Conservation (phyloP, 1,140 invertebrate genomes). For the Muscidifurax raptorellus region DNA sequence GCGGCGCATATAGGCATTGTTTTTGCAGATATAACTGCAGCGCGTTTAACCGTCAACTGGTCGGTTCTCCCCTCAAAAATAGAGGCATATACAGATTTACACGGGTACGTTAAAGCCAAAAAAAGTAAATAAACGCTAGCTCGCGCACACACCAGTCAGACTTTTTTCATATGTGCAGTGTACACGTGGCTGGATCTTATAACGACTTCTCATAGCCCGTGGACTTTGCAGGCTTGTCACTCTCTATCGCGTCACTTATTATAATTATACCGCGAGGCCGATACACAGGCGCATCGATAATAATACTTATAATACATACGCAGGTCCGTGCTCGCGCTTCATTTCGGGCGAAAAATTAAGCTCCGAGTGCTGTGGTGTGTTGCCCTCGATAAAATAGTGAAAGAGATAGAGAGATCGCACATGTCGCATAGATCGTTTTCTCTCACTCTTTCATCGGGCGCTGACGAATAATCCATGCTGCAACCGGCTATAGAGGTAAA, state of each 20-base stretch:
- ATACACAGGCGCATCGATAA: neutral
- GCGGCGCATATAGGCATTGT: neutral
- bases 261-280: constrained; percentile 41
- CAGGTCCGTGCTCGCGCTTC: neutral
- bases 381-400: too few species aligned
- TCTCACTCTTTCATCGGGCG: too few species aligned
- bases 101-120: too few species aligned
- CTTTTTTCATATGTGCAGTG: neutral
- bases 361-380: neutral
- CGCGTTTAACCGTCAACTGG: neutral
- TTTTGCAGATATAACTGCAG: neutral
- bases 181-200: neutral
- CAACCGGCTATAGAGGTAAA: neutral
- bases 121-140: neutral
- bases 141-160: neutral
- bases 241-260: constrained; percentile 24
- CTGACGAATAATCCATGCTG: too few species aligned
- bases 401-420: too few species aligned
- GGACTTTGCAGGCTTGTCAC: neutral
- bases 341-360: constrained; percentile 30
- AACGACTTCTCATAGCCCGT: constrained; percentile 34
- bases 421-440: too few species aligned
- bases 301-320: too few species aligned
- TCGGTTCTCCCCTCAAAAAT: neutral
- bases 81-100: neutral